phyloP scores from a whole-genome alignment of 2,113 vertebrate species.

The Pipra filicauda region DNA sequence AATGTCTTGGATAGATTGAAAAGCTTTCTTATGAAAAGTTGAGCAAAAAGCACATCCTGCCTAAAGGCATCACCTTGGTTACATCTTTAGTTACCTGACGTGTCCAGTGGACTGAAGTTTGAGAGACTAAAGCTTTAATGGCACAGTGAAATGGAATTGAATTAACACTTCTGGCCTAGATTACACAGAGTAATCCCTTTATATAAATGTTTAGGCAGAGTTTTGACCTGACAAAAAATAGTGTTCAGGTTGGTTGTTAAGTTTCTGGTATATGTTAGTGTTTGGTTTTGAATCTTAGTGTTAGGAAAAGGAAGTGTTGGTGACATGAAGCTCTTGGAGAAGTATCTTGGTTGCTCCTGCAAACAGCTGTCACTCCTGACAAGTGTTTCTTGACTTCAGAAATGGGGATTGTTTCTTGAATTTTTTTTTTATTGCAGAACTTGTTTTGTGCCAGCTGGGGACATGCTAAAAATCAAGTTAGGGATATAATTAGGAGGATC shows the following conservation, averaged over 20 bases:
- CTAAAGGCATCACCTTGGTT: not conserved
- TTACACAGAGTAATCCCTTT: not conserved
- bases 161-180: not conserved
- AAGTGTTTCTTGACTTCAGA: not conserved
- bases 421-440: not conserved
- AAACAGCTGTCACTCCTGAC: not conserved
- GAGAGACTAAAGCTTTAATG: not conserved
- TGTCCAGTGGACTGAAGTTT: accelerated
- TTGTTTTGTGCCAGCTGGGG: not conserved
- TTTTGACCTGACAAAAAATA: not conserved
- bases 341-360: not conserved
- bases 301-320: not conserved
- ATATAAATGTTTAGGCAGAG: not conserved
- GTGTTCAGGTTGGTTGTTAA: not conserved
- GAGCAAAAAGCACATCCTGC: not conserved
- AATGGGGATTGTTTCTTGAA: not conserved
- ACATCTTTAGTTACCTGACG: not conserved
- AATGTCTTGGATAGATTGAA: not conserved
- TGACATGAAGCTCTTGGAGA: not conserved
- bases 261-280: not conserved
- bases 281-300: not conserved
- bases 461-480: not conserved
- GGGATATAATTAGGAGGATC: not conserved
- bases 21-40: not conserved
- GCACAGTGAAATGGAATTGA: not conserved